phyloP scores from a whole-genome alignment of 2,888 invertebrate genomes.

The Magallana nippona region DNA sequence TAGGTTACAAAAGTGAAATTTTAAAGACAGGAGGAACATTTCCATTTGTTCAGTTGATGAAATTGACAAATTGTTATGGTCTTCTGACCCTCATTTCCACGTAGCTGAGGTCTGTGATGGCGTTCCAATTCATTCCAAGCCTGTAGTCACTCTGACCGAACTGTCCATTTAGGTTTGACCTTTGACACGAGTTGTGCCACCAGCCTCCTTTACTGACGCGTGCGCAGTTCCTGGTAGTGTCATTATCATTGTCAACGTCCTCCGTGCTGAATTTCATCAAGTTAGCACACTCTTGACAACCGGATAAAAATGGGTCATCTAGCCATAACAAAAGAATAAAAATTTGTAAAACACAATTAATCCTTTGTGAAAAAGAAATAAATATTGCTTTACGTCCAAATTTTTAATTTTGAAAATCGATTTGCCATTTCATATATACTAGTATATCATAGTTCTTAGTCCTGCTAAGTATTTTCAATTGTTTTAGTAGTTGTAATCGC shows the following conservation, averaged over 20 bases:
- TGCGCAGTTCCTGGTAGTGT: background rate
- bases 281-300: background rate
- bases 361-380: too few species aligned
- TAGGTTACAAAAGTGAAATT: too few species aligned
- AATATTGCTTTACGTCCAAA: too few species aligned
- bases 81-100: slow-evolving; percentile 1
- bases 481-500: too few species aligned
- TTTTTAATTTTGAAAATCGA: too few species aligned
- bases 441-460: too few species aligned
- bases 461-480: too few species aligned
- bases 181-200: slow-evolving; percentile 11
- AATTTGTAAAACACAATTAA: background rate
- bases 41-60: too few species aligned
- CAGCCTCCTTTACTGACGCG: background rate
- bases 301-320: background rate
- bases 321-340: background rate
- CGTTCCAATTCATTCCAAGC: background rate
- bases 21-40: too few species aligned
- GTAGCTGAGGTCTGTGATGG: background rate
- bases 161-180: background rate
- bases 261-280: background rate
- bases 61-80: background rate
- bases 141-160: background rate
- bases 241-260: background rate
- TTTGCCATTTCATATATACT: too few species aligned